phyloP scores from a whole-genome alignment of 2,797 vertebrate species.

The Gymnopithys bicolor region DNA sequence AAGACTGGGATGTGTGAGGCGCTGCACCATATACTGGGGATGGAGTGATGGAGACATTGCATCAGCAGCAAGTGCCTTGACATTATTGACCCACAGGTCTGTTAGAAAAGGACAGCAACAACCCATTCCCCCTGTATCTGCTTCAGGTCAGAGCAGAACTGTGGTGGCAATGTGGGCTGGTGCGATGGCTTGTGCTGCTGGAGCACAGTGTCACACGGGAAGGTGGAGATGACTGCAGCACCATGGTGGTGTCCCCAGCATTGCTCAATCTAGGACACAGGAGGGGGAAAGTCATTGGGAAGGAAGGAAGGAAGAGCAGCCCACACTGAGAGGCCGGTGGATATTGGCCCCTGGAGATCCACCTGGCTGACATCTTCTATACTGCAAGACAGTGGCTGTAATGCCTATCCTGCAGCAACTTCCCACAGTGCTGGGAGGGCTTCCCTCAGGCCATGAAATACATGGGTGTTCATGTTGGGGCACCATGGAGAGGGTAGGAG shows the following conservation, averaged over 20 bases:
- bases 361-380: not conserved
- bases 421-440: not conserved
- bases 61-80: not conserved
- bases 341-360: not conserved
- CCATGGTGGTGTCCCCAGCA: rapidly evolving
- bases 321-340: not conserved
- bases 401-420: not conserved
- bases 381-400: not conserved
- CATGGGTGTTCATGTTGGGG: not conserved
- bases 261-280: not conserved
- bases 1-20: not conserved
- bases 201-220: not conserved
- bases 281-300: not conserved
- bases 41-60: not conserved
- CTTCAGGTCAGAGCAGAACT: not conserved
- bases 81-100: not conserved
- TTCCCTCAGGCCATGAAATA: not conserved
- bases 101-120: not conserved
- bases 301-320: not conserved
- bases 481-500: not conserved
- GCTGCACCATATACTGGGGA: not conserved
- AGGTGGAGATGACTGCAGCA: not conserved
- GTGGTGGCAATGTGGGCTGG: not conserved
- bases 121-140: not conserved
- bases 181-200: not conserved